Evolutionary conservation across 2,797 vertebrate species (phyloP).

Genomic region (Oreonectes daqikongensis): DNA sequence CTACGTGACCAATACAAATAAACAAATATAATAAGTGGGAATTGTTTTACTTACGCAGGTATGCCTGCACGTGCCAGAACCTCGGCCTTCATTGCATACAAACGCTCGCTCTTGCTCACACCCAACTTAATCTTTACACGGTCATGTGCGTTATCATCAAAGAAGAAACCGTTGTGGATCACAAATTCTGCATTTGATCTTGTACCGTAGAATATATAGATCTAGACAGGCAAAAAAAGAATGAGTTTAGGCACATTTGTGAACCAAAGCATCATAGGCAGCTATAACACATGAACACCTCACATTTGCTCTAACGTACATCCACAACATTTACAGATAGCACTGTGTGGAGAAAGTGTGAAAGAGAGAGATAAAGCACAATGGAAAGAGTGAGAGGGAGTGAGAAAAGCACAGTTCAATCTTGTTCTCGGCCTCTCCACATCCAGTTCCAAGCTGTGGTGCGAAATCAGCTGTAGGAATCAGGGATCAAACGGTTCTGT

Average conservation of each 20-base stretch:
- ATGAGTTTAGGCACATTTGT: background rate
- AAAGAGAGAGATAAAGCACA: conserved; percentile 35
- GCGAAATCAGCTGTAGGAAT: conserved; percentile 52
- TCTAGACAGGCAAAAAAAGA: conserved; percentile 71
- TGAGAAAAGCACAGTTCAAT: conserved; percentile 21
- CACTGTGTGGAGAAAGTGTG: conserved; percentile 9
- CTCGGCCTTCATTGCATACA: conserved; percentile 99
- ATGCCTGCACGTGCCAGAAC: conserved; percentile 95
- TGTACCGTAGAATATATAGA: conserved; percentile 99
- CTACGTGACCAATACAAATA: background rate
- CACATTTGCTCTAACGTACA: conserved; percentile 40
- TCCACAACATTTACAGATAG: conserved; percentile 49
- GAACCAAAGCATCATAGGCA: background rate
- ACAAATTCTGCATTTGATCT: conserved; percentile 98
- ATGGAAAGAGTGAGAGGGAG: background rate
- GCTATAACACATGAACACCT: background rate
- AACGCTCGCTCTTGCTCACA: conserved; percentile 96
- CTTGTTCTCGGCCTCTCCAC: conserved; percentile 34
- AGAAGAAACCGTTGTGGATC: conserved; percentile 99
- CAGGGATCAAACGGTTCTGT: conserved; percentile 54
- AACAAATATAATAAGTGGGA: background rate
- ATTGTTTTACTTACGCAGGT: conserved; percentile 85
- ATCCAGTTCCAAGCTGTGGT: conserved; percentile 33
- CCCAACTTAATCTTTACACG: conserved; percentile 99
- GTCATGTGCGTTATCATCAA: conserved; percentile 95